Percentiles rank a stretch among this genome's conserved stretches.
Evolutionary conservation across 1,140 invertebrate genomes (phyloP).

Genomic region (Hypothenemus hampei): DNA sequence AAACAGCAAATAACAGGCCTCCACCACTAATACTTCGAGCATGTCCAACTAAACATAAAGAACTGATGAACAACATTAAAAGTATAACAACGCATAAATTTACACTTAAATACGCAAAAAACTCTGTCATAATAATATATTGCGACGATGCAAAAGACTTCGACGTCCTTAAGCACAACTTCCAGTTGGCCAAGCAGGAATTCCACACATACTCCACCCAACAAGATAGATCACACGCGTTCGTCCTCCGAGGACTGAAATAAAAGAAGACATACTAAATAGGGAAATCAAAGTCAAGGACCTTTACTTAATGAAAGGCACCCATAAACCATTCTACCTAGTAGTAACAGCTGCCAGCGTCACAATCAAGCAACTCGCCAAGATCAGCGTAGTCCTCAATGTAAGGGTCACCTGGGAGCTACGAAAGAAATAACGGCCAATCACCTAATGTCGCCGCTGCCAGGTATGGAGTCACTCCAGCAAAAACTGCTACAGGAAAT

Average conservation of each 20-base stretch:
- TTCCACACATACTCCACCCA: neutral
- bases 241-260: neutral
- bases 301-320: constrained; percentile 2
- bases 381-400: neutral
- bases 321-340: neutral
- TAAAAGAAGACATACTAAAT: neutral
- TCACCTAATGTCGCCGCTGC: too few relatives aligned
- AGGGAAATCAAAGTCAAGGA: neutral
- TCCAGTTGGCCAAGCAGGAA: neutral
- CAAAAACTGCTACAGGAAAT: neutral
- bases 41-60: neutral
- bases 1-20: neutral
- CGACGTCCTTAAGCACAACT: neutral
- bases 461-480: neutral
- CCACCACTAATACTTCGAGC: neutral
- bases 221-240: neutral
- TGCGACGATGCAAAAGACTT: neutral
- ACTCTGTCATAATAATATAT: neutral
- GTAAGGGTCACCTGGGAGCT: neutral
- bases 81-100: neutral
- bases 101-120: constrained; percentile 5
- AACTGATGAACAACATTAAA: neutral
- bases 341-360: neutral
- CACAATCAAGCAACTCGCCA: too few relatives aligned
- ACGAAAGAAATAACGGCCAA: neutral